These are phyloP conservation scores for Tricholaema leucomelas DNA, from an alignment of 2,113 vertebrate genomes.

Conservation along the genomic window DNA sequence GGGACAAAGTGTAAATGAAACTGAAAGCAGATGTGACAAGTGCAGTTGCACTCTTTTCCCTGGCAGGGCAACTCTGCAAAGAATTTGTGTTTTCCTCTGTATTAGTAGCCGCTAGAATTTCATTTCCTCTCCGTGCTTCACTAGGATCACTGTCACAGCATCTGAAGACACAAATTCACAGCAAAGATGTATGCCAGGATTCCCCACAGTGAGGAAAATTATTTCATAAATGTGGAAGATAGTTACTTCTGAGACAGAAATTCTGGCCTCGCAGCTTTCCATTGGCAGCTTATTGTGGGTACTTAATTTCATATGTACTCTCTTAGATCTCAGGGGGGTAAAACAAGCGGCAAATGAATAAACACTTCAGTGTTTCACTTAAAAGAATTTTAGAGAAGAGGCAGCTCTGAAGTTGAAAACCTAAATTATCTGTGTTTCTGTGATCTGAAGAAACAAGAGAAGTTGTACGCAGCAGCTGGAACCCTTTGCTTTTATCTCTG, in stretches of 20 bases:
- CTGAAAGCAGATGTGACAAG: neutral
- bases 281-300: neutral
- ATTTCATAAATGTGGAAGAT: neutral
- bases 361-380: neutral
- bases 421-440: neutral
- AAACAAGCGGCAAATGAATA: neutral
- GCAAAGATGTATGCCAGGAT: neutral
- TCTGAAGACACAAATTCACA: neutral
- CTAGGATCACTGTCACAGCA: neutral
- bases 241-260: neutral
- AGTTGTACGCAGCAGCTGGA: neutral
- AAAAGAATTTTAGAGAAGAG: neutral
- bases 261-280: neutral
- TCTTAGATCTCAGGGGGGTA: neutral
- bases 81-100: fast-evolving
- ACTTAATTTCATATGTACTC: neutral
- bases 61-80: neutral
- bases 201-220: neutral
- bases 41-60: neutral
- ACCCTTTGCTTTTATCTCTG: neutral
- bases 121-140: neutral
- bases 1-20: neutral
- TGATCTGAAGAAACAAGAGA: neutral
- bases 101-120: neutral
- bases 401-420: neutral